phyloP scores from a whole-genome alignment of 2,797 vertebrate species.

The Syndactyla subalaris region DNA sequence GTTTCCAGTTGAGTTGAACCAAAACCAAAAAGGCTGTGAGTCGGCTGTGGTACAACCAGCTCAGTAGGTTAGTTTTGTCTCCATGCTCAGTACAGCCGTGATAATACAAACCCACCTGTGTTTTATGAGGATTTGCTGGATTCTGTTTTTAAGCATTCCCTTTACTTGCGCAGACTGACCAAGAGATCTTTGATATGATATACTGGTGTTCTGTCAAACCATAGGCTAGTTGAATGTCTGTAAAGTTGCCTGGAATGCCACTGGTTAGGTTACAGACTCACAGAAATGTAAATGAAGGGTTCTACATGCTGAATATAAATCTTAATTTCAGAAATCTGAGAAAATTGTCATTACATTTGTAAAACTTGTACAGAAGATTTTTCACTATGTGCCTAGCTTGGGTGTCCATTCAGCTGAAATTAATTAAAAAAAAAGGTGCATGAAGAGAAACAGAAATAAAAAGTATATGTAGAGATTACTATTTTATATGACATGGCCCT shows the following conservation, averaged over 20 bases:
- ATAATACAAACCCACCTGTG: neutral
- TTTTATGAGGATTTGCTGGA: conserved; percentile 46
- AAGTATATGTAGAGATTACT: conserved; percentile 85
- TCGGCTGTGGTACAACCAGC: conserved; percentile 25
- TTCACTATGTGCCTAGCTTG: conserved; percentile 86
- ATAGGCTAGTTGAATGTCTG: conserved; percentile 76
- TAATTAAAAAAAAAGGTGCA: conserved; percentile 79
- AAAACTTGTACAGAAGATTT: conserved; percentile 81
- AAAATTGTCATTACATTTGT: conserved; percentile 75
- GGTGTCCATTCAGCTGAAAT: conserved; percentile 83
- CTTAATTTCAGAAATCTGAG: conserved; percentile 52
- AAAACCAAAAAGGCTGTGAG: conserved; percentile 66
- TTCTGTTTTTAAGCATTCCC: conserved; percentile 37
- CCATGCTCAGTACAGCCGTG: conserved; percentile 51
- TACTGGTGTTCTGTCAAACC: conserved; percentile 67
- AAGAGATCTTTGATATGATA: conserved; percentile 70
- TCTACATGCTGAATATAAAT: conserved; percentile 72
- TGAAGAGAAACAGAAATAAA: conserved; percentile 79
- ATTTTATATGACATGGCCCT: conserved; percentile 85
- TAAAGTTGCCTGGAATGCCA: conserved; percentile 78
- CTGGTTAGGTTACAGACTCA: conserved; percentile 73
- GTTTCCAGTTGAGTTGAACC: conserved; percentile 75
- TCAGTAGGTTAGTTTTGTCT: conserved; percentile 40
- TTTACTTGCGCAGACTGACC: conserved; percentile 76
- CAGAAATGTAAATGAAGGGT: conserved; percentile 71